Percentiles rank a stretch among this genome's conserved stretches.
phyloP scores from a whole-genome alignment of 1,140 invertebrate genomes.

The Trichonephila clavipes region DNA sequence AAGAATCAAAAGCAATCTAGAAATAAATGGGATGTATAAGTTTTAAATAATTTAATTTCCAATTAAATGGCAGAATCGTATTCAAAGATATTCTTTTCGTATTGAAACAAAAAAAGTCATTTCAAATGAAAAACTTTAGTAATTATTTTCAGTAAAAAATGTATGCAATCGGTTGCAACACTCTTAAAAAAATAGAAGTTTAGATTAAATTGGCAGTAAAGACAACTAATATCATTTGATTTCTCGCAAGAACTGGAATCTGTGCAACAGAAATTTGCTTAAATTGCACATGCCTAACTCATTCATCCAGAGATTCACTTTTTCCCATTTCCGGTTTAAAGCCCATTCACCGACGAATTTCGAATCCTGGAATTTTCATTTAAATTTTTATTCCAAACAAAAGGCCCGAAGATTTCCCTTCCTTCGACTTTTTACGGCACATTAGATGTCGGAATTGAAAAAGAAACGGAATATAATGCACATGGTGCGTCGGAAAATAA shows the following conservation, averaged over 20 bases:
- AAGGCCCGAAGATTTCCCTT: not conserved
- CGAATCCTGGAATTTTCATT: not conserved
- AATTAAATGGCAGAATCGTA: too few species aligned
- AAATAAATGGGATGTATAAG: too few species aligned
- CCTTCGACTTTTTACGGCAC: slow-evolving; percentile 12
- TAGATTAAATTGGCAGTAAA: not conserved
- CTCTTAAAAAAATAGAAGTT: not conserved
- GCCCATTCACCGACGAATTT: not conserved
- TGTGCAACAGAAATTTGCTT: not conserved
- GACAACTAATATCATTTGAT: not conserved
- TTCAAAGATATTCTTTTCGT: too few species aligned
- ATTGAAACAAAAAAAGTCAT: not conserved
- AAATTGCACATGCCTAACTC: not conserved
- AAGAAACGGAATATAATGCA: slow-evolving; percentile 3
- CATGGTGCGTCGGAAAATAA: not conserved
- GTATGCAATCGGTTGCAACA: not conserved
- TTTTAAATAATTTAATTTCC: too few species aligned
- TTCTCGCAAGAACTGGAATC: not conserved
- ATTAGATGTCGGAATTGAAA: not conserved
- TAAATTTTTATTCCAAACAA: not conserved
- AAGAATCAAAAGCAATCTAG: too few species aligned
- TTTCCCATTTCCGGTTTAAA: slow-evolving; percentile 4
- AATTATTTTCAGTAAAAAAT: not conserved
- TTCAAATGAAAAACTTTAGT: not conserved
- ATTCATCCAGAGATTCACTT: not conserved